These are phyloP conservation scores for Oligia latruncula DNA, from an alignment of 2,888 invertebrate species.

Conservation along the genomic window DNA sequence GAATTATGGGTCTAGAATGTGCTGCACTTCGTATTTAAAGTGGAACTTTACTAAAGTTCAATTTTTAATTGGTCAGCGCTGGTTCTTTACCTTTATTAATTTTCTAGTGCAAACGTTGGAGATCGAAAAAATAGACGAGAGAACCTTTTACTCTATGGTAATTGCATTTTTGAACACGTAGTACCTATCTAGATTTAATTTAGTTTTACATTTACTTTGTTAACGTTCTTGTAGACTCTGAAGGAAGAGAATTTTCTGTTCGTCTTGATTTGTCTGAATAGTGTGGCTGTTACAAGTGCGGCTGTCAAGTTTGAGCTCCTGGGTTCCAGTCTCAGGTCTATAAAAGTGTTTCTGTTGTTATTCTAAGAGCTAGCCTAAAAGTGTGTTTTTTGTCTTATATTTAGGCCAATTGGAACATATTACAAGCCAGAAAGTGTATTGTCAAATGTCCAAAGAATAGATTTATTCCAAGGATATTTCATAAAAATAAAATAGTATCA, in stretches of 20 bases:
- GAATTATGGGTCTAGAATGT: slow-evolving; percentile 56
- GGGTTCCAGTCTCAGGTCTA: neutral
- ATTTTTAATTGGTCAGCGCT: slow-evolving; percentile 71
- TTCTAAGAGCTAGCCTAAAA: neutral
- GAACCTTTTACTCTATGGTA: slow-evolving; percentile 62
- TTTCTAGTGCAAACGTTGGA: slow-evolving; percentile 67
- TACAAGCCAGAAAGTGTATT: too few species aligned
- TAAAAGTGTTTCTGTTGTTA: neutral
- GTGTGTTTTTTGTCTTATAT: neutral
- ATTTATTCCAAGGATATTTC: too few species aligned
- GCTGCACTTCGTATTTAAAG: slow-evolving; percentile 57
- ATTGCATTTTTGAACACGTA: slow-evolving; percentile 67
- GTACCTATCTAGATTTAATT: slow-evolving; percentile 42
- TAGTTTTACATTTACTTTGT: slow-evolving; percentile 35
- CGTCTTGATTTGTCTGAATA: neutral
- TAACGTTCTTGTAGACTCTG: neutral
- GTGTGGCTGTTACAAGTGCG: neutral
- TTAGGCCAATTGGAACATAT: too few species aligned
- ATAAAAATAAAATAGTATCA: too few species aligned
- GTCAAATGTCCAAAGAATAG: too few species aligned
- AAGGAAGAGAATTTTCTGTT: neutral
- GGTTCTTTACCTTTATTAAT: slow-evolving; percentile 69
- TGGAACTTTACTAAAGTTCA: slow-evolving; percentile 66
- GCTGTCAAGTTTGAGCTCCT: neutral
- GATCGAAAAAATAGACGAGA: slow-evolving; percentile 62